Base-by-base conservation (phyloP, 2,113 vertebrate genomes). In the Ammodytes marinus region DNA sequence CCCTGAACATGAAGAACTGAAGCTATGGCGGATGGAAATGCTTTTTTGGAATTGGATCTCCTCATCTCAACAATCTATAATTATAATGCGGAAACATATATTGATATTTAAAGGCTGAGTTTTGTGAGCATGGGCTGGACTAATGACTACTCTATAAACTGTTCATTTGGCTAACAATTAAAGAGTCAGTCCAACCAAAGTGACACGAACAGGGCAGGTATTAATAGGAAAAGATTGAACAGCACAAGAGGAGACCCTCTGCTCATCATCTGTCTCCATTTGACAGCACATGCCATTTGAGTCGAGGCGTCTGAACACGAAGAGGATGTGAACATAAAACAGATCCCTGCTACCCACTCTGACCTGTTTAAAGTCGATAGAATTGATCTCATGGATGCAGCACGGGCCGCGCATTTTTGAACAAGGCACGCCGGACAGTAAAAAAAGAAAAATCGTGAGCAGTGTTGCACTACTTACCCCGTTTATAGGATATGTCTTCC, bases 401-500 rank as follows among this genome's bases (percentile, higher is more conserved):
- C 54, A 37, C 58, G 60, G 42, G 14, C 63, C 53, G 4, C 46
- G 52, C 50, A 79, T 70, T 84, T 27, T 64, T 68, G 6, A 79
- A 66, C 7, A 40, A 79, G 71, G 74, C 42, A 54, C 47, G 15
- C 12, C 43, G 11, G 66, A 72, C 27, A 75, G 55, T 70, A 57
- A 79, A 35, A 69, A 83, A 69, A 7, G 55, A 8, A 84, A 82
- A 69, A 70, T 69, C 39, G 3, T 40, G 10, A 42, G 11, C 60
- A 66, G 53, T 70, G 52, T 27, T 60, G 45, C 19, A 66, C 64
- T 78, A 93, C 97, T 98, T 96, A 98, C 97, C 96, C 97, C 97
- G 84, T 98, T 98, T 92, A 98, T 91, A 50, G 97, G 97, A 93
- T 98, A 98, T 1, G 97, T 97, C 94, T 97, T 98, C 97, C 97